Evolutionary conservation across 2,113 vertebrate species (phyloP), one percentile per base, ranked within the genome.

Genomic region (Climacteris rufus): DNA sequence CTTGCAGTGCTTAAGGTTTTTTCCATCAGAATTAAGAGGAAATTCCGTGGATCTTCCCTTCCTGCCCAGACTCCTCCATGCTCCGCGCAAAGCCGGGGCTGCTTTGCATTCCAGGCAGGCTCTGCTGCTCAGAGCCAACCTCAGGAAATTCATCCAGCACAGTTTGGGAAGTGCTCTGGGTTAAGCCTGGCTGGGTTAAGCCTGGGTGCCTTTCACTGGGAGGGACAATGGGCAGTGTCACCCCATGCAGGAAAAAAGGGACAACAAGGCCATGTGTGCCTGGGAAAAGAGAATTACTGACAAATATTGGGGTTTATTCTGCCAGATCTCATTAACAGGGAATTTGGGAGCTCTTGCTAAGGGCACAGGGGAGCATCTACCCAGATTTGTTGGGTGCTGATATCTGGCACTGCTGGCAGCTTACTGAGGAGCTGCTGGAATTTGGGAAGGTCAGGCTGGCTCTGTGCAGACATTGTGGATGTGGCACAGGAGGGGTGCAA

Each of bases 81-180:
- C 71, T 70, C 89, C 13, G 2, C 3, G 2, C 15, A 47, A 66
- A 59, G 54, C 47, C 6, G 0, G 49, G 56, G 72, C 87, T 96
- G 80, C 79, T 95, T 91, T 93, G 85, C 95, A 96, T 97, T 96
- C 95, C 76, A 82, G 66, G 6, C 81, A 82, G 91, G 80, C 61
- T 64, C 5, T 33, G 4, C 71, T 45, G 71, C 78, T 68, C 45
- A 0, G 25, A 95, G 81, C 78, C 90, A 76, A 13, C 33, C 64
- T 37, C 11, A 7, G 81, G 31, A 86, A 93, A 96, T 95, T 31
- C 87, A 96, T 83, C 72, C 82, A 71, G 71, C 59, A 25, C 28
- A 20, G 39, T 44, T 61, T 69, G 30, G 24, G 79, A 53, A 53
- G 13, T 20, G 72, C 72, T 60, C 44, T 23, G 65, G 71, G 91